phyloP scores from a whole-genome alignment of 2,888 invertebrate species.

The Thymelicus lineola region DNA sequence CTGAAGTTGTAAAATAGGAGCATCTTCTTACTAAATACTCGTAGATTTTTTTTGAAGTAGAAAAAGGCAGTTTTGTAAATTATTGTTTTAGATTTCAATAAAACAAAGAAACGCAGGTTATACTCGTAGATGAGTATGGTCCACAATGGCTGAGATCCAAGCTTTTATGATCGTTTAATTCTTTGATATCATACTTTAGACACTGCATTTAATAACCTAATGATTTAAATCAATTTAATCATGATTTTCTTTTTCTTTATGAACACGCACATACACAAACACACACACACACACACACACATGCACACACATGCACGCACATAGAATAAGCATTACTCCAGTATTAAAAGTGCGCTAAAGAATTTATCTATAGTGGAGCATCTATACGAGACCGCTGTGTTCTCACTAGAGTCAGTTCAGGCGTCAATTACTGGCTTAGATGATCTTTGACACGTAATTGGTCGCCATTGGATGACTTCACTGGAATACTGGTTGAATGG shows the following conservation, averaged over 20 bases:
- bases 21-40: background rate
- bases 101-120: no score
- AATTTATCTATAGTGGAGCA: background rate
- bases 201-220: no score
- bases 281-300: background rate
- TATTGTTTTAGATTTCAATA: background rate
- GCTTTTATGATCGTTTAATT: no score
- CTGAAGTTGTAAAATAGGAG: background rate
- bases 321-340: background rate
- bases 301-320: background rate
- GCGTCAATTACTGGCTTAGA: slow-evolving; percentile 13
- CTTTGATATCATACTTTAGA: no score
- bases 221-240: no score
- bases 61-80: background rate
- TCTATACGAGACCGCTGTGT: background rate
- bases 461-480: slow-evolving; percentile 33
- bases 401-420: background rate
- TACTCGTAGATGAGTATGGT: no score
- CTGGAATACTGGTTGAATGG: slow-evolving; percentile 29
- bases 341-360: background rate
- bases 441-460: slow-evolving; percentile 27
- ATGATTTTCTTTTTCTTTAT: no score
- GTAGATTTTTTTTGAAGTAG: background rate
- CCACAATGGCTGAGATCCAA: no score
- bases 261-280: no score